phyloP scores from a whole-genome alignment of 2,797 vertebrate species.

The Hydrophis major region DNA sequence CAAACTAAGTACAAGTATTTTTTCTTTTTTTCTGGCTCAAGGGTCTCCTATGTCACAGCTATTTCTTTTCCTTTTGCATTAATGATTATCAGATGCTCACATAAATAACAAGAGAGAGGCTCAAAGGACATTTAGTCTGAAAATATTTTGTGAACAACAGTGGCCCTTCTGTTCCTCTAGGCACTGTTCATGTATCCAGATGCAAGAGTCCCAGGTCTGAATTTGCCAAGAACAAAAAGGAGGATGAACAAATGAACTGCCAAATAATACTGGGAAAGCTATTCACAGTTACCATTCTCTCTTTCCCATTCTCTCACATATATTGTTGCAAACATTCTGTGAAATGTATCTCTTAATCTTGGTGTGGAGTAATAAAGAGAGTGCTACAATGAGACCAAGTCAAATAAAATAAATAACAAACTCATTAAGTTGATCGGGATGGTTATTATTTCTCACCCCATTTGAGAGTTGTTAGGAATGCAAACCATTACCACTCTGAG shows the following conservation, averaged over 20 bases:
- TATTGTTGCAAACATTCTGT: neutral
- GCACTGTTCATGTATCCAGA: neutral
- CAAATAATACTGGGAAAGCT: neutral
- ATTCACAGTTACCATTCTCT: neutral
- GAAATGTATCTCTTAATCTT: neutral
- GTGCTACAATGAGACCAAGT: neutral
- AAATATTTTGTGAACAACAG: neutral
- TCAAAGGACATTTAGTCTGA: slow-evolving; percentile 10
- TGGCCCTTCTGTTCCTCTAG: neutral
- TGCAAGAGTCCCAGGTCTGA: neutral
- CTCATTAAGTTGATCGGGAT: neutral
- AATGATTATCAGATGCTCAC: neutral
- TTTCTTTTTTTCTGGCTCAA: neutral
- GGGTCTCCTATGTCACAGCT: neutral
- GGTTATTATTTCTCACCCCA: neutral
- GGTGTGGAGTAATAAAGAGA: neutral
- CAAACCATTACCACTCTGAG: neutral
- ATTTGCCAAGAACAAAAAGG: neutral
- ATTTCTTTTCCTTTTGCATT: neutral
- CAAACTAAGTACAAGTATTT: neutral
- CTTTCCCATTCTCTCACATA: neutral
- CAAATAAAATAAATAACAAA: neutral
- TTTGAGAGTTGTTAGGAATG: neutral
- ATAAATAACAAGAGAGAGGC: neutral
- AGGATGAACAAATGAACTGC: neutral